Conservation (phyloP, 53 echinoderm and acorn worm genomes). For the Arbacia lixula region DNA sequence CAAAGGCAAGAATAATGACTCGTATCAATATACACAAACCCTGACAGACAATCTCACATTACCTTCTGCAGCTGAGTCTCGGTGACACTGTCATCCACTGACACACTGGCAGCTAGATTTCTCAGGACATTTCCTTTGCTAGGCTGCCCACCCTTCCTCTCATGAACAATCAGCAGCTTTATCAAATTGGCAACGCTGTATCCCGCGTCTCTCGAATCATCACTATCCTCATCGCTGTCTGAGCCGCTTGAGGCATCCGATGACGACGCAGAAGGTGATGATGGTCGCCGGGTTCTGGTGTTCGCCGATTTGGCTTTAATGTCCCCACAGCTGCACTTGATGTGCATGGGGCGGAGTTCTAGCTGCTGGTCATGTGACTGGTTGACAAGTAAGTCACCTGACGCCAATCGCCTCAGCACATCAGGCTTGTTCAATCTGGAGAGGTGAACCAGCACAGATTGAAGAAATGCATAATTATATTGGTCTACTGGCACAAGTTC, state of each 20-base stretch:
- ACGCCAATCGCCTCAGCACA: background rate
- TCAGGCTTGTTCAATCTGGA: background rate
- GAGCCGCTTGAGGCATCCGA: background rate
- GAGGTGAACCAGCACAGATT: background rate
- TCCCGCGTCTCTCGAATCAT: background rate
- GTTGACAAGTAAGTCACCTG: background rate
- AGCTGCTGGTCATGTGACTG: background rate
- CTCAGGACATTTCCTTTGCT: slow-evolving; percentile 13
- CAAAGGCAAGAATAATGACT: too few species aligned
- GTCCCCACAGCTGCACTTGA: slow-evolving; percentile 40
- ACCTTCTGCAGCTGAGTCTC: slow-evolving; percentile 24
- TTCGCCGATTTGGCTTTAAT: too few species aligned
- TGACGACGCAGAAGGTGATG: background rate
- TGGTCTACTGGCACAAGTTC: too few species aligned
- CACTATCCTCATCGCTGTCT: background rate
- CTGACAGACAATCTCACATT: too few species aligned
- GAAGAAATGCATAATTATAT: too few species aligned
- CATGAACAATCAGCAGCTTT: slow-evolving; percentile 24
- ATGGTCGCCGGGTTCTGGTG: background rate
- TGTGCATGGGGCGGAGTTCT: slow-evolving; percentile 15
- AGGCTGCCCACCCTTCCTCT: slow-evolving; percentile 10
- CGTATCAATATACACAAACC: too few species aligned
- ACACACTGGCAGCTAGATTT: slow-evolving; percentile 2
- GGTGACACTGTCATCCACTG: background rate
- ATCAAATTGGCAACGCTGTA: slow-evolving; percentile 18